Percentiles rank a stretch among this genome's conserved stretches.
Conservation (phyloP, 2,888 invertebrate genomes). For the Yponomeuta malinellus region DNA sequence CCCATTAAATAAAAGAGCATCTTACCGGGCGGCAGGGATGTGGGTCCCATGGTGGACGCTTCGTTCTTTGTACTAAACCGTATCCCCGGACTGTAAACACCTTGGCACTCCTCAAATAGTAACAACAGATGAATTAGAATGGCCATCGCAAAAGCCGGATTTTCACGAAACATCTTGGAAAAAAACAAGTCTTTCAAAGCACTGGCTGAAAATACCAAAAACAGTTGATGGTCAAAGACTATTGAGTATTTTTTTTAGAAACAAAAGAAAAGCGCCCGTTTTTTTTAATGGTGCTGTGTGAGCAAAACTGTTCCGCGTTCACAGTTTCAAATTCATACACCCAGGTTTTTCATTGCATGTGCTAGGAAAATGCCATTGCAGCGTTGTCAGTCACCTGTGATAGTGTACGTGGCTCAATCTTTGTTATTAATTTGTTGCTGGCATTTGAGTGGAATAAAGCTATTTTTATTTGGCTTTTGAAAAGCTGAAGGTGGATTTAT, state of each 20-base stretch:
- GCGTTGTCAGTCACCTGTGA: background rate
- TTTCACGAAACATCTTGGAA: background rate
- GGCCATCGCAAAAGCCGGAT: background rate
- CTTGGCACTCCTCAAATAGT: constrained; percentile 28
- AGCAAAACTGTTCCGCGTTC: background rate
- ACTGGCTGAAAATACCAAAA: background rate
- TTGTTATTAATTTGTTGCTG: background rate
- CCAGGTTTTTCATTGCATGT: constrained; percentile 7
- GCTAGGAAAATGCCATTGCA: background rate
- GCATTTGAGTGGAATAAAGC: constrained; percentile 17
- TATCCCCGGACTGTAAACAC: constrained; percentile 37
- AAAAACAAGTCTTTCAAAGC: background rate
- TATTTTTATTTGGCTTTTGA: background rate
- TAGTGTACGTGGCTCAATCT: background rate
- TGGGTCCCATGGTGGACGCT: constrained; percentile 32
- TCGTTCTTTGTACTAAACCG: constrained; percentile 34
- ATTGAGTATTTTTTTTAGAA: background rate
- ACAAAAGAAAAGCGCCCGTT: background rate
- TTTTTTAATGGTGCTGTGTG: background rate
- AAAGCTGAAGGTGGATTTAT: background rate
- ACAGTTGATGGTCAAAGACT: background rate
- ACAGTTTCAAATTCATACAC: background rate
- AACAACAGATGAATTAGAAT: background rate
- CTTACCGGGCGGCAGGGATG: constrained; percentile 44
- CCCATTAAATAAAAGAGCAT: constrained; percentile 16